A percentile compares a stretch with the other conserved stretches of the same genome.
phyloP scores from a whole-genome alignment of 35 echinoderm and acorn worm genomes.

The Stichopus chloronotus region DNA sequence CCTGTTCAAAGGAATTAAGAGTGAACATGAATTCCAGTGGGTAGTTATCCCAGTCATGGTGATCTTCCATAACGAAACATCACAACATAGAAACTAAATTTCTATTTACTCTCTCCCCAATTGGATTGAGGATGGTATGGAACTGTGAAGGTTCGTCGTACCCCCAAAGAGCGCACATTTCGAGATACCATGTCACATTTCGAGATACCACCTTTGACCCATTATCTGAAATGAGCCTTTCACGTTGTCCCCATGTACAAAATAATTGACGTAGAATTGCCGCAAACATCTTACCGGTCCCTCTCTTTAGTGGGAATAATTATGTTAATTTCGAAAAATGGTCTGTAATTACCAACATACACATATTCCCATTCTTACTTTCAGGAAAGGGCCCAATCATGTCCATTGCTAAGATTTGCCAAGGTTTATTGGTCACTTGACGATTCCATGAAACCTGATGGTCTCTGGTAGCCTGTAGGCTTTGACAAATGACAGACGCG shows the following conservation, averaged over 20 bases:
- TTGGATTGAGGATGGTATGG: neutral
- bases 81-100: neutral
- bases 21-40: too few species aligned
- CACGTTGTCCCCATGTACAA: neutral
- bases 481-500: slow-evolving; percentile 31
- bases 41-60: too few species aligned
- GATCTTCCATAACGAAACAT: neutral
- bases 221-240: neutral
- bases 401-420: slow-evolving; percentile 49
- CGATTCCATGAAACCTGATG: slow-evolving; percentile 26
- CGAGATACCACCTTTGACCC: neutral
- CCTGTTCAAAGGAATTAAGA: too few species aligned
- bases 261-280: neutral
- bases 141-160: neutral
- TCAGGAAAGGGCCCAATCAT: slow-evolving; percentile 23
- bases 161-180: neutral
- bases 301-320: neutral
- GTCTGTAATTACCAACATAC: slow-evolving; percentile 2
- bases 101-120: neutral
- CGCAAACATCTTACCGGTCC: neutral
- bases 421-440: neutral
- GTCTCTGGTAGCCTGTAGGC: slow-evolving; percentile 24
- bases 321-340: neutral
- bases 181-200: too few species aligned
- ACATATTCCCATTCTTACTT: slow-evolving; percentile 15